These are phyloP conservation scores for Lasiommata megera DNA, from an alignment of 2,888 invertebrate genomes.

Conservation along the genomic window DNA sequence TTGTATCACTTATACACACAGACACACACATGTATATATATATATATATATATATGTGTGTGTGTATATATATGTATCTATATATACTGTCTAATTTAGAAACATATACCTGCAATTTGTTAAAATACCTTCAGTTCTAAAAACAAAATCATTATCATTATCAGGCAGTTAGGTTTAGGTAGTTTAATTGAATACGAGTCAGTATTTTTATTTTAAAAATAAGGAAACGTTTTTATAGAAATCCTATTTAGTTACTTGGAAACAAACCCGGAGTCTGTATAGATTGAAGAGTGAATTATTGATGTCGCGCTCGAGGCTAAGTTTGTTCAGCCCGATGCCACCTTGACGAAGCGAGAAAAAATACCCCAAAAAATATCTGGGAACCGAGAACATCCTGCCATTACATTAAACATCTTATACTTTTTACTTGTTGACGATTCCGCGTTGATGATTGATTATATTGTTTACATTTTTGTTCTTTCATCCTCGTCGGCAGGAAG, in stretches of 20 bases:
- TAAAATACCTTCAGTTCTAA: too few relatives aligned
- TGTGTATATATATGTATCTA: too few relatives aligned
- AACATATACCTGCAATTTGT: too few relatives aligned
- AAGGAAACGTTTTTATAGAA: too few relatives aligned
- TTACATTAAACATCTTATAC: constrained; percentile 59
- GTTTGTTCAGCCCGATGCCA: constrained; percentile 69
- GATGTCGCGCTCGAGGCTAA: constrained; percentile 67
- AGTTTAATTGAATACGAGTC: too few relatives aligned
- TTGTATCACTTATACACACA: too few relatives aligned
- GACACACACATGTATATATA: too few relatives aligned
- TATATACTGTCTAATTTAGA: too few relatives aligned
- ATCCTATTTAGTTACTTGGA: constrained; percentile 44
- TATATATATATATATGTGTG: too few relatives aligned
- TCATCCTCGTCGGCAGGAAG: constrained; percentile 41
- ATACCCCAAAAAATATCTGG: constrained; percentile 52
- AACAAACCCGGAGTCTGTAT: constrained; percentile 52
- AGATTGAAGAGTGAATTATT: constrained; percentile 74
- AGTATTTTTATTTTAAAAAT: too few relatives aligned
- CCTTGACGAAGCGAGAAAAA: constrained; percentile 53
- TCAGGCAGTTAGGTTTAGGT: too few relatives aligned
- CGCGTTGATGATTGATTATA: constrained; percentile 72
- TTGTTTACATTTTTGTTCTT: constrained; percentile 66
- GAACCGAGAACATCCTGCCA: constrained; percentile 64
- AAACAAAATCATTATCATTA: too few relatives aligned
- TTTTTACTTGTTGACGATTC: constrained; percentile 56